A percentile compares a stretch with the other conserved stretches of the same genome.
These are phyloP conservation scores for Uropsilus gracilis DNA, from an alignment of 2,113 vertebrate genomes.

Conservation along the genomic window DNA sequence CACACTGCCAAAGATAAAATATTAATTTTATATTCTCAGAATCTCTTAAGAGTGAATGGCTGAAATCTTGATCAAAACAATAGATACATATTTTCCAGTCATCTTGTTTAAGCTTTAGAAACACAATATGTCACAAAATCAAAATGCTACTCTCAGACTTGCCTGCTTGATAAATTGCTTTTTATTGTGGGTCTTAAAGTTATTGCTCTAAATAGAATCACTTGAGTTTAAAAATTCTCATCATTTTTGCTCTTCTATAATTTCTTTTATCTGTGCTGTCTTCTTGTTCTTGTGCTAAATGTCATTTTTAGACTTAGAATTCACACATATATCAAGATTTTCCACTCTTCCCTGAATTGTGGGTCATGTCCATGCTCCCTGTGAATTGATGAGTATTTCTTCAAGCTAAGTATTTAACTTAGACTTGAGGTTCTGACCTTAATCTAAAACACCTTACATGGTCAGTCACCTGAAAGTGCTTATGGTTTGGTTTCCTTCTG, in stretches of 20 bases:
- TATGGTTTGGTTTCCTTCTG: slow-evolving; percentile 54
- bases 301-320: not conserved
- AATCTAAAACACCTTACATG: slow-evolving; percentile 40
- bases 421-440: slow-evolving; percentile 41
- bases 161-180: not conserved
- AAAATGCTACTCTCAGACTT: not conserved
- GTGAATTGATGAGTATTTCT: slow-evolving; percentile 27
- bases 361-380: not conserved
- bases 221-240: not conserved
- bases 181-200: not conserved
- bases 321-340: not conserved
- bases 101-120: slow-evolving; percentile 25
- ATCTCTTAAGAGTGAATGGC: slow-evolving; percentile 62
- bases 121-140: not conserved
- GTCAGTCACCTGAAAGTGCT: not conserved
- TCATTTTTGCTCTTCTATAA: not conserved
- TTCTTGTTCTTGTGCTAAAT: slow-evolving; percentile 34
- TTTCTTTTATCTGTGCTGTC: slow-evolving; percentile 34
- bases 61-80: slow-evolving; percentile 54
- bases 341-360: not conserved
- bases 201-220: slow-evolving; percentile 40
- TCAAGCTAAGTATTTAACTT: slow-evolving; percentile 51
- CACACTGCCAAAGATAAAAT: slow-evolving; percentile 54
- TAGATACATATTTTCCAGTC: not conserved
- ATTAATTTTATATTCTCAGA: slow-evolving; percentile 61